These are phyloP conservation scores for Drosophila limbata DNA, from an alignment of 2,888 invertebrate species.

Conservation along the genomic window DNA sequence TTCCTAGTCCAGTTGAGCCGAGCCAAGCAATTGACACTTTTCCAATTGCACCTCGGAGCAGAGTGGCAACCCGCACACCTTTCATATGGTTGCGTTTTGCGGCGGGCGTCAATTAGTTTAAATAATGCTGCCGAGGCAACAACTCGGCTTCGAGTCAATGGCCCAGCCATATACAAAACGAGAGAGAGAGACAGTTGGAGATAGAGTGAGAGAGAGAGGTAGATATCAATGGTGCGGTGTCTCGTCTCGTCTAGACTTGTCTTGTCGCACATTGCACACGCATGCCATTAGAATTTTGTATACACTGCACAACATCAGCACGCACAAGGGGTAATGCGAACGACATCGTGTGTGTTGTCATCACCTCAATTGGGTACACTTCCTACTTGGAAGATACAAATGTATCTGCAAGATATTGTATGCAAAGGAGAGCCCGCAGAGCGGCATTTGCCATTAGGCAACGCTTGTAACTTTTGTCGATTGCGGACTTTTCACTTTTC, in stretches of 20 bases:
- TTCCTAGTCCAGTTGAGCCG: slow-evolving; percentile 5
- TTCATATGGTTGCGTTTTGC: slow-evolving; percentile 48
- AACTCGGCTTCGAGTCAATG: slow-evolving; percentile 66
- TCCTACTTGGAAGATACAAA: slow-evolving; percentile 82
- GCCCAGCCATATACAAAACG: slow-evolving; percentile 48
- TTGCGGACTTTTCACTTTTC: slow-evolving; percentile 71
- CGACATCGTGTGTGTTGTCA: slow-evolving; percentile 75
- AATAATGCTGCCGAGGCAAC: slow-evolving; percentile 63
- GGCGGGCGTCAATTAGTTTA: slow-evolving; percentile 80
- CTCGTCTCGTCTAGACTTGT: slow-evolving; percentile 36
- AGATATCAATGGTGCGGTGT: slow-evolving; percentile 1
- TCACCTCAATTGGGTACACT: slow-evolving; percentile 84
- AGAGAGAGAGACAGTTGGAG: neutral
- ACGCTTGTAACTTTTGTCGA: slow-evolving; percentile 49
- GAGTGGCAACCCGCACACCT: slow-evolving; percentile 64
- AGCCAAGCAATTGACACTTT: slow-evolving; percentile 74
- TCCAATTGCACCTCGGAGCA: slow-evolving; percentile 74
- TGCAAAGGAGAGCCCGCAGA: slow-evolving; percentile 29
- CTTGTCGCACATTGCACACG: slow-evolving; percentile 53
- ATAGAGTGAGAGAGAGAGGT: neutral
- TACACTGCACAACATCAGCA: slow-evolving; percentile 61
- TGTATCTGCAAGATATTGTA: slow-evolving; percentile 57
- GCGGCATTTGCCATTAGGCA: slow-evolving; percentile 59
- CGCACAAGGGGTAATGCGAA: slow-evolving; percentile 33
- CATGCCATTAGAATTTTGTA: slow-evolving; percentile 76